These are phyloP conservation scores for Andrena cerasifolii DNA, from an alignment of 1,140 invertebrate species.

Conservation along the genomic window DNA sequence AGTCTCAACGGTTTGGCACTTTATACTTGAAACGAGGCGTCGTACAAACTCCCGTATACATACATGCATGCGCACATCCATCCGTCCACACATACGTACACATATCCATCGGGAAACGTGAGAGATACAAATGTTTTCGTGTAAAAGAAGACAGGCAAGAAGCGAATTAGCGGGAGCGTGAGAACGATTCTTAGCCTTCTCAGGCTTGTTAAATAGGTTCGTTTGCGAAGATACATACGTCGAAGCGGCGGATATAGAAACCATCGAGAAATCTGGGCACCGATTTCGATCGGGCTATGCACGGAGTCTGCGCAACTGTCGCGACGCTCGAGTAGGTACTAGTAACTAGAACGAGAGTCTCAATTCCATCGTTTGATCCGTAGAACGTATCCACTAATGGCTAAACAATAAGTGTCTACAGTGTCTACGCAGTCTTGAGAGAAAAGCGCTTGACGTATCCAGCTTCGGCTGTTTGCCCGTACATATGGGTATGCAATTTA, in stretches of 20 bases:
- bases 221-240: background rate
- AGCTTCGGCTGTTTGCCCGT: background rate
- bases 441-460: conserved; percentile 42
- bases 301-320: background rate
- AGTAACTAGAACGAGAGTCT: background rate
- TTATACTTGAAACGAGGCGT: no score
- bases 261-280: no score
- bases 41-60: no score
- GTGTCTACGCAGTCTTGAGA: background rate
- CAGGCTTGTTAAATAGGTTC: no score
- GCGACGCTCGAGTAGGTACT: background rate
- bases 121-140: no score
- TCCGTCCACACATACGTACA: no score
- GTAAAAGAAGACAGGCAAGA: no score
- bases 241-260: no score
- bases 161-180: conserved; percentile 6
- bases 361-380: conserved; percentile 27
- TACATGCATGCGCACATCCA: no score
- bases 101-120: no score
- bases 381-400: background rate
- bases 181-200: background rate
- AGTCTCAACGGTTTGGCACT: no score
- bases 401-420: no score
- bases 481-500: conserved; percentile 54
- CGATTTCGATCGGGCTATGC: background rate